phyloP scores from a whole-genome alignment of 1,140 invertebrate species.

The Bradysia coprophila region DNA sequence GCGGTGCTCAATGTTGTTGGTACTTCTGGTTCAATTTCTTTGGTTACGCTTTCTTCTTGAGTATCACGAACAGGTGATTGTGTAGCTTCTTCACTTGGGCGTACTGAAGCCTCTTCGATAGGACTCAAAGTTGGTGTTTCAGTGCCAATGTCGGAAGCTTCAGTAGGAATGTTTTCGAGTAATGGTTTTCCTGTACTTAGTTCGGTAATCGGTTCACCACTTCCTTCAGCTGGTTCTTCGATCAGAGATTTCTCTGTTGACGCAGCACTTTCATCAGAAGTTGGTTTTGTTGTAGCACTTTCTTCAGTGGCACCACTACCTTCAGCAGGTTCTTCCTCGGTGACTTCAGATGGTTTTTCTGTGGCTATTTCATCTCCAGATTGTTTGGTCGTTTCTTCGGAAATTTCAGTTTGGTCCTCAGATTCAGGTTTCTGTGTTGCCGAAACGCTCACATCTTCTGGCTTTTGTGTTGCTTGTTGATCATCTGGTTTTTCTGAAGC shows the following conservation, averaged over 20 bases:
- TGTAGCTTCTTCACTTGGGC: neutral
- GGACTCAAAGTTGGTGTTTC: neutral
- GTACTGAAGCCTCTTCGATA: neutral
- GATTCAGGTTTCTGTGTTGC: conserved; percentile 6
- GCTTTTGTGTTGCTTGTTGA: neutral
- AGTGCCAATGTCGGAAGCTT: neutral
- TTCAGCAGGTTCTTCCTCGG: neutral
- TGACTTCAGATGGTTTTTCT: conserved; percentile 6
- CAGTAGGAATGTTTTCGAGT: neutral
- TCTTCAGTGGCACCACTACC: conserved; percentile 5
- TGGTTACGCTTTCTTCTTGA: neutral
- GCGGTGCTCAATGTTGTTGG: no score
- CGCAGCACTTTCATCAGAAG: neutral
- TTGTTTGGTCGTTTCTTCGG: no score
- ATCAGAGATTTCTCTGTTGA: neutral
- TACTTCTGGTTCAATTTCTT: neutral
- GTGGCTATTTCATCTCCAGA: no score
- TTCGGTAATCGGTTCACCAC: no score
- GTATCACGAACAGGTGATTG: neutral
- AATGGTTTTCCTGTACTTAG: neutral
- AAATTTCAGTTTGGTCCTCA: conserved; percentile 4
- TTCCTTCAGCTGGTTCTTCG: conserved; percentile 1
- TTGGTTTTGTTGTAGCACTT: conserved; percentile 5
- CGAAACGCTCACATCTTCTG: no score
- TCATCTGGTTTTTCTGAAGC: neutral